Conservation (phyloP, 1,140 invertebrate genomes). For the Penaeus indicus region DNA sequence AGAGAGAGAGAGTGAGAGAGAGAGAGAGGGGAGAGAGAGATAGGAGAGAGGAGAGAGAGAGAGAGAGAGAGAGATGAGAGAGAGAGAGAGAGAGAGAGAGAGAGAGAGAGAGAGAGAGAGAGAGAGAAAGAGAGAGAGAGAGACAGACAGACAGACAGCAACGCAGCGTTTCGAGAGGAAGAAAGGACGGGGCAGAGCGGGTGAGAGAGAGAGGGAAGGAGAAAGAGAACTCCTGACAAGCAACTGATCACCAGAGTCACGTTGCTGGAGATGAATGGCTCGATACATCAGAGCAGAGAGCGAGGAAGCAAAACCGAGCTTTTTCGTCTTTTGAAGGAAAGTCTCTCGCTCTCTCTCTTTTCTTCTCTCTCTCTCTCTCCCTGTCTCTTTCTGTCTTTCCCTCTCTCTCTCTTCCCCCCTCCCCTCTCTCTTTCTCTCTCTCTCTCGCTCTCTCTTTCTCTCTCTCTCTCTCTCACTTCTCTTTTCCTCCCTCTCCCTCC, state of each 20-base stretch:
- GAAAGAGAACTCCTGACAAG: no score
- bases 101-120: no score
- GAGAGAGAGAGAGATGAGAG: no score
- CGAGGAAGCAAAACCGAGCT: constrained; percentile 2
- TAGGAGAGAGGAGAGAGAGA: no score
- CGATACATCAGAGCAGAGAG: background rate
- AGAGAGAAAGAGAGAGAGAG: no score
- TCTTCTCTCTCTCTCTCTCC: background rate
- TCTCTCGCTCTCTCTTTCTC: no score
- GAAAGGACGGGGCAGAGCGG: background rate
- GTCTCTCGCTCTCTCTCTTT: constrained; percentile 1
- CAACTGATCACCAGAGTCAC: background rate
- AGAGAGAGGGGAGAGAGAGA: background rate
- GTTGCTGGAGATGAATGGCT: constrained; percentile 1
- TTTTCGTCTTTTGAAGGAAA: no score
- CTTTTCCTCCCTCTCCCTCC: no score
- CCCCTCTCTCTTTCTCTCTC: no score
- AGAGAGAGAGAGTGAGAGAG: background rate
- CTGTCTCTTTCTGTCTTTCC: background rate
- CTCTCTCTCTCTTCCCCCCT: background rate
- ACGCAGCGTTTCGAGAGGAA: background rate
- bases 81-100: no score
- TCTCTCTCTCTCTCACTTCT: no score
- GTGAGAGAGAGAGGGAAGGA: no score
- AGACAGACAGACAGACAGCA: background rate